Base-by-base conservation (phyloP, 2,888 invertebrate species). In the Syrphus vitripennis region DNA sequence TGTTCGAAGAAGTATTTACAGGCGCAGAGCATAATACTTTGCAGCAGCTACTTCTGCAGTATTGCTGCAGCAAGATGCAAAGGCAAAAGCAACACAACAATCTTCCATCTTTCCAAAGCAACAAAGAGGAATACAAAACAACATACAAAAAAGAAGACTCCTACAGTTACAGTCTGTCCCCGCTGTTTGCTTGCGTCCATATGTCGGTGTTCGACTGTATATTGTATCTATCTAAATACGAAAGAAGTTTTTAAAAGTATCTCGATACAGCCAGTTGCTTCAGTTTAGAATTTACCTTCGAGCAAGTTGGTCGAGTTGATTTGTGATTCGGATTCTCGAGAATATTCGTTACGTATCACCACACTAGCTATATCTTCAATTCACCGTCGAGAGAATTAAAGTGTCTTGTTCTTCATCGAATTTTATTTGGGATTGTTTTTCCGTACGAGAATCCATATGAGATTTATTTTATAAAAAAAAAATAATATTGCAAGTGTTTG, bases 201-300 rank as follows among this genome's bases (percentile, higher is more conserved):
- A 78, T 84, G 83, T 69, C 76, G 72, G 26, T 74, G 61, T 59
- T 72, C 42, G 67, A 59, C 71, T 63, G 75, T 86, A 65, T 72
- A 59, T 67, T 63, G 75, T 86, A 65, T 72, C 76, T 55, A 70
- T 86, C 71, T 42, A 65, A 45, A 57, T 61, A 42, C 31, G 72
- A 82, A 40, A 74, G 77, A 84, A 87, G 87, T 84, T 88, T 87
- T 89, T 89, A 89, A 89, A 88, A 87, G 88, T 88, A 88, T 88
- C 87, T 83, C 88, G 80, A 88, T 89, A 87, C 88, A 88, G 89
- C 89, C 89, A 89, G 89, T 89, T 89, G 89, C 88, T 89, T 89
- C 89, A 89, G 89, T 89, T 82, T 87, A 86, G 80, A 86, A 88
- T 88, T 88, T 88, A 87, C 84, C 87, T 88, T 77, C 87, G 88